phyloP scores from a whole-genome alignment of 2,113 vertebrate species.

The Larimichthys polyactis region DNA sequence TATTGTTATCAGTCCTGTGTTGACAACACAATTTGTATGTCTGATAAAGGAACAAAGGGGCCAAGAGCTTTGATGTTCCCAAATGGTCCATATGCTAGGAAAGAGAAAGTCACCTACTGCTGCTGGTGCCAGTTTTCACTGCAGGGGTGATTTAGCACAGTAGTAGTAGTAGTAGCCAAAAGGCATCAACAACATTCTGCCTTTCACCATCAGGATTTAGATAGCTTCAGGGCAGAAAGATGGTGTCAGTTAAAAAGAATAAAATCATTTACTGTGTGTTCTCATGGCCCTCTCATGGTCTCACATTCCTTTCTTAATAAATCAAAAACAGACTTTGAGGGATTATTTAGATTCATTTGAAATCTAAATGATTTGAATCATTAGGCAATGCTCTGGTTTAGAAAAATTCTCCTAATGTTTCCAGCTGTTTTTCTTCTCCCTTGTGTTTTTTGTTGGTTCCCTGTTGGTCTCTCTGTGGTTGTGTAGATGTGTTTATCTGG shows the following conservation, averaged over 20 bases:
- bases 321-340: not conserved
- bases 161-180: constrained; percentile 44
- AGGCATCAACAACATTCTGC: constrained; percentile 41
- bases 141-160: constrained; percentile 35
- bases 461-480: too few relatives aligned
- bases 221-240: not conserved
- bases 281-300: not conserved
- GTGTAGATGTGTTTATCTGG: too few relatives aligned
- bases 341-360: not conserved
- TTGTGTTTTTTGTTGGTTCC: too few relatives aligned
- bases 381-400: not conserved
- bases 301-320: not conserved
- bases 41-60: constrained; percentile 79
- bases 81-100: constrained; percentile 68
- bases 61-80: constrained; percentile 77
- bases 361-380: not conserved
- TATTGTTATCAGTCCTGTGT: constrained; percentile 73
- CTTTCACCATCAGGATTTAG: constrained; percentile 33
- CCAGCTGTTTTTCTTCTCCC: too few relatives aligned
- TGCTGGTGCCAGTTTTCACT: constrained; percentile 57
- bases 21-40: constrained; percentile 69
- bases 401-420: not conserved
- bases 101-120: constrained; percentile 50
- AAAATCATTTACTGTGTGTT: not conserved
- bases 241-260: not conserved